phyloP scores from a whole-genome alignment of 2,797 vertebrate genomes.

The Pseudomugil gertrudae region DNA sequence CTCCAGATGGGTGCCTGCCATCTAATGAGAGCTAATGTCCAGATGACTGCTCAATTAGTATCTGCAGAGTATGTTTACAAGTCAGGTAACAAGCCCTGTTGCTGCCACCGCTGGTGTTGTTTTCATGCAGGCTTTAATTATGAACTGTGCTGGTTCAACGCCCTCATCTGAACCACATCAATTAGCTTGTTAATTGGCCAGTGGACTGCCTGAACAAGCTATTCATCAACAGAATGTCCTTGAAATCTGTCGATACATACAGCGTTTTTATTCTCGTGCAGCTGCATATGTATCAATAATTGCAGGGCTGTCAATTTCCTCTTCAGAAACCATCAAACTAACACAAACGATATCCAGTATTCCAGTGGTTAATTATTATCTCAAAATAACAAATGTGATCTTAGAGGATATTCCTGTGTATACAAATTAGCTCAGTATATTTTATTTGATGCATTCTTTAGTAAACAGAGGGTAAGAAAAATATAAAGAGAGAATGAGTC shows the following conservation, averaged over 20 bases:
- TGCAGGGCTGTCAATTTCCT: slow-evolving; percentile 19
- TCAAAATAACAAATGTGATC: neutral
- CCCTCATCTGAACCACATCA: slow-evolving; percentile 64
- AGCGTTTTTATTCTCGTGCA: slow-evolving; percentile 38
- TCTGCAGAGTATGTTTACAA: slow-evolving; percentile 41
- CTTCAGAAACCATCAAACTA: slow-evolving; percentile 6
- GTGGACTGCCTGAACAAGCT: slow-evolving; percentile 51
- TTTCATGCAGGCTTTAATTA: slow-evolving; percentile 61
- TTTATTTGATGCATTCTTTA: slow-evolving; percentile 28
- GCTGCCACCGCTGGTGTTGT: slow-evolving; percentile 38
- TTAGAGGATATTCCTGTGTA: too few relatives aligned
- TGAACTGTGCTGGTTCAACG: slow-evolving; percentile 59
- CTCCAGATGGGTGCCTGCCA: slow-evolving; percentile 52
- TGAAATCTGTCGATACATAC: slow-evolving; percentile 51
- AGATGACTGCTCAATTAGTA: slow-evolving; percentile 66
- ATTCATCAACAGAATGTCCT: slow-evolving; percentile 67
- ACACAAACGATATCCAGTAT: slow-evolving; percentile 1
- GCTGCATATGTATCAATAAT: slow-evolving; percentile 20
- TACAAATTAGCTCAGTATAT: slow-evolving; percentile 4
- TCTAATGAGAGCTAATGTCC: slow-evolving; percentile 65
- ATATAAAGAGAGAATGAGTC: slow-evolving; percentile 33
- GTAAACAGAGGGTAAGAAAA: slow-evolving; percentile 32
- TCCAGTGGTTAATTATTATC: neutral
- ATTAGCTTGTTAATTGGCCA: slow-evolving; percentile 70
- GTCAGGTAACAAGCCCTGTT: slow-evolving; percentile 37